Percentiles rank a stretch among this genome's conserved stretches.
Conservation (phyloP, 2,888 invertebrate species). For the Agonopterix heracliana region DNA sequence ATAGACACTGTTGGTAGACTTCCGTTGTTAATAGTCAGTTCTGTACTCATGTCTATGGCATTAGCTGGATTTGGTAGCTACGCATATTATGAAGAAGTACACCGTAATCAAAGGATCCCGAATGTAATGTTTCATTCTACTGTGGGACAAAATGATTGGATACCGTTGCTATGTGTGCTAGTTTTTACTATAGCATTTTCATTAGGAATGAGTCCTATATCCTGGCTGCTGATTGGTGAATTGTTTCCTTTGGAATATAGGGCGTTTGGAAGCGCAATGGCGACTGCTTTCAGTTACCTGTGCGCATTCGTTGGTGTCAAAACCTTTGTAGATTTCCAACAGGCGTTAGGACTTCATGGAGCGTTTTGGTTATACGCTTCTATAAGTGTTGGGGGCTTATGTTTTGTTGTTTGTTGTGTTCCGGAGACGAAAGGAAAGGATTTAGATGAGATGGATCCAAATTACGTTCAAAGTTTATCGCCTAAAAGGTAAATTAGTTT, state of each 20-base stretch:
- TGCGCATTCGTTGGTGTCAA: constrained; percentile 92
- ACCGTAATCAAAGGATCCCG: constrained; percentile 71
- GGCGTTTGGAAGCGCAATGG: constrained; percentile 91
- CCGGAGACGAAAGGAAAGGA: constrained; percentile 95
- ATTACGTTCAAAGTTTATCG: constrained; percentile 72
- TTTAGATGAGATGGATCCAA: constrained; percentile 90
- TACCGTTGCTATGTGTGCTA: constrained; percentile 87
- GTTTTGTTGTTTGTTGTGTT: constrained; percentile 90
- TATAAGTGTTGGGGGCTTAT: constrained; percentile 86
- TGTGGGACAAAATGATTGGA: constrained; percentile 84
- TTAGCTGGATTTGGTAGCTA: constrained; percentile 90
- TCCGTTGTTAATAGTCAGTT: constrained; percentile 88
- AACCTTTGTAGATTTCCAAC: constrained; percentile 89
- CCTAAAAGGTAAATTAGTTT: constrained; percentile 55
- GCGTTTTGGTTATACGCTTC: constrained; percentile 93
- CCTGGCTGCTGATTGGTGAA: constrained; percentile 89
- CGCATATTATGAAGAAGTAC: constrained; percentile 86
- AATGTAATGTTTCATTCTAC: constrained; percentile 69
- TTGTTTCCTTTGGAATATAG: constrained; percentile 88
- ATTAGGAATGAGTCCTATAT: constrained; percentile 92
- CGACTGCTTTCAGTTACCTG: constrained; percentile 90
- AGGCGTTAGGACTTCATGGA: constrained; percentile 84
- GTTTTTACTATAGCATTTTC: constrained; percentile 91
- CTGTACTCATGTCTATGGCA: constrained; percentile 90
- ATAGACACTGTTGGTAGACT: constrained; percentile 92